Conservation (phyloP, 2,888 invertebrate species). For the Doris montereyensis region DNA sequence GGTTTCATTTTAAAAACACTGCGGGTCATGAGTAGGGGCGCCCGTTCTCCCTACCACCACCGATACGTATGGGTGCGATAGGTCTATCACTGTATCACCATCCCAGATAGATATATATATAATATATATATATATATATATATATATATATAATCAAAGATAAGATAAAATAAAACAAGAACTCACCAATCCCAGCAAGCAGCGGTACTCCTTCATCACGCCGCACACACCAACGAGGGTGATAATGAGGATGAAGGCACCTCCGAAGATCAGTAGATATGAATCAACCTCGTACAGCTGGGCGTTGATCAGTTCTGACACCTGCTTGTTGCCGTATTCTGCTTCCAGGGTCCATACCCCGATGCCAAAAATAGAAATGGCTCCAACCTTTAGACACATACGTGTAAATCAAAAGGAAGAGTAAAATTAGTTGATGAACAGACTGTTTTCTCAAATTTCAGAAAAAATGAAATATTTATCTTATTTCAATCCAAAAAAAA, state of each 20-base stretch:
- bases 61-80: too few species aligned
- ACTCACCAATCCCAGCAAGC: slow-evolving; percentile 60
- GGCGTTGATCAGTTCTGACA: slow-evolving; percentile 56
- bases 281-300: slow-evolving; percentile 61
- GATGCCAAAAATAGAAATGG: slow-evolving; percentile 55
- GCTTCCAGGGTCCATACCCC: slow-evolving; percentile 62
- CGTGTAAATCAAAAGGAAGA: neutral
- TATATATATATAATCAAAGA: too few species aligned
- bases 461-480: neutral
- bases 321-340: slow-evolving; percentile 60
- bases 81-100: too few species aligned
- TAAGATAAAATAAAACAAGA: too few species aligned
- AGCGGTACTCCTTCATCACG: slow-evolving; percentile 53
- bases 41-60: too few species aligned
- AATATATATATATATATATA: too few species aligned
- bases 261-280: slow-evolving; percentile 57
- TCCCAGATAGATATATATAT: too few species aligned
- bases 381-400: slow-evolving; percentile 55
- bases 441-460: neutral
- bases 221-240: slow-evolving; percentile 56
- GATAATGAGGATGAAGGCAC: slow-evolving; percentile 52
- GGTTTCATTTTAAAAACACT: too few species aligned
- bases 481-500: slow-evolving; percentile 4
- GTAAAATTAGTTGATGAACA: slow-evolving; percentile 1
- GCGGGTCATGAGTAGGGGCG: too few species aligned